Percentiles rank a stretch among this genome's conserved stretches.
These are phyloP conservation scores for Drosophila yooni DNA, from an alignment of 2,888 invertebrate genomes.

Conservation along the genomic window DNA sequence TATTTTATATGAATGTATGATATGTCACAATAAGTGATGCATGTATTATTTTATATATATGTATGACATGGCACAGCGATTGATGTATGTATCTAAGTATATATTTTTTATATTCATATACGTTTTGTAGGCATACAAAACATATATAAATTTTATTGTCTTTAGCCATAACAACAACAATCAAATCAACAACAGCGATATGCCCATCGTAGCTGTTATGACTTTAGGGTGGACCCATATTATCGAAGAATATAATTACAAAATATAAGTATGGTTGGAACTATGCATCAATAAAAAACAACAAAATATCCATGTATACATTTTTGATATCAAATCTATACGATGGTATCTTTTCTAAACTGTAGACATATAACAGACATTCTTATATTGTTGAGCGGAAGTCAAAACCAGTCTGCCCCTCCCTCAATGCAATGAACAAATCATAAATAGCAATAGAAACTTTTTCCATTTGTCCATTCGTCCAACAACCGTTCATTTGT, in stretches of 20 bases:
- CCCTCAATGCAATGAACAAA: not conserved
- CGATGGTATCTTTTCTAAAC: not conserved
- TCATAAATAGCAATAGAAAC: constrained; percentile 13
- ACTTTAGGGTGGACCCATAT: constrained; percentile 36
- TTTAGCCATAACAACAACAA: constrained; percentile 19
- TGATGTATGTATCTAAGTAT: not conserved
- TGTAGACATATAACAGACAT: not conserved
- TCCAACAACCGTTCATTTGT: not conserved
- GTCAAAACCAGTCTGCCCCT: not conserved
- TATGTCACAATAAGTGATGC: constrained; percentile 9
- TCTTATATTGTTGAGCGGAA: constrained; percentile 9
- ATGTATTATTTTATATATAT: not conserved
- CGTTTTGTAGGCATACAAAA: not conserved
- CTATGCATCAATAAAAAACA: not conserved
- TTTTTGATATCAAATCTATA: no score
- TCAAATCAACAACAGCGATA: constrained; percentile 29
- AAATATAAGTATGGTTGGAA: not conserved
- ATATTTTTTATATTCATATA: constrained; percentile 1
- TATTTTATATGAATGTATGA: not conserved
- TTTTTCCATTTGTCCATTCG: constrained; percentile 4
- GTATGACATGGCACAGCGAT: constrained; percentile 4
- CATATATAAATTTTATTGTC: not conserved
- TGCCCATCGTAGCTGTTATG: not conserved
- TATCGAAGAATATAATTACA: not conserved
- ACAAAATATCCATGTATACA: not conserved